A percentile compares a stretch with the other conserved stretches of the same genome.
These are phyloP conservation scores for Bovichtus variegatus DNA, from an alignment of 2,797 vertebrate genomes.

Conservation along the genomic window DNA sequence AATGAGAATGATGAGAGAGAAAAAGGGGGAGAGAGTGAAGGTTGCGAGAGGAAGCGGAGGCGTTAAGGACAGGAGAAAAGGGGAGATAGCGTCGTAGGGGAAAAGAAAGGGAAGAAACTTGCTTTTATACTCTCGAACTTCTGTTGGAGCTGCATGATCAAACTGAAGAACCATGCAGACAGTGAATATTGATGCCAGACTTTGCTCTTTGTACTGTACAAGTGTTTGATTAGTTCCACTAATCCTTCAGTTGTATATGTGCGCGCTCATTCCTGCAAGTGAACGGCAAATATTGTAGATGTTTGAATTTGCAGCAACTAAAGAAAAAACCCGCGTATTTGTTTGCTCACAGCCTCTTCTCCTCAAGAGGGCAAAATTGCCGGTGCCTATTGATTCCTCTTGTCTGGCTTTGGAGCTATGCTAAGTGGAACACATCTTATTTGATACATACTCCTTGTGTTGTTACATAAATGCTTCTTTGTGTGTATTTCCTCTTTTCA, in stretches of 20 bases:
- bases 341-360: conserved; percentile 62
- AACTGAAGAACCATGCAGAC: conserved; percentile 40
- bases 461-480: conserved; percentile 77
- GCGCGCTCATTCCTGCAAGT: background rate
- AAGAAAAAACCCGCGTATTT: conserved; percentile 40
- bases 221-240: conserved; percentile 55
- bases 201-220: conserved; percentile 35
- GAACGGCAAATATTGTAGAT: conserved; percentile 27
- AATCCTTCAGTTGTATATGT: conserved; percentile 5
- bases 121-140: conserved; percentile 36
- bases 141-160: conserved; percentile 51
- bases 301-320: conserved; percentile 41
- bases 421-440: conserved; percentile 72
- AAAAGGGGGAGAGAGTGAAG: conserved; percentile 14
- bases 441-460: conserved; percentile 74
- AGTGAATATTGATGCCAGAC: conserved; percentile 48
- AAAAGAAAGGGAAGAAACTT: conserved; percentile 29
- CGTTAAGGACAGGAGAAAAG: conserved; percentile 19
- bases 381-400: conserved; percentile 58
- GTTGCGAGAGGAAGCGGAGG: conserved; percentile 28
- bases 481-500: conserved; percentile 71
- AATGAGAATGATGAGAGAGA: conserved; percentile 41
- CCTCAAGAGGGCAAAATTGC: conserved; percentile 65
- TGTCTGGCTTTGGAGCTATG: conserved; percentile 55
- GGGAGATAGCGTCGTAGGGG: conserved; percentile 5